Conservation (phyloP, 2,888 invertebrate genomes). For the Malthinus seriepunctatus region DNA sequence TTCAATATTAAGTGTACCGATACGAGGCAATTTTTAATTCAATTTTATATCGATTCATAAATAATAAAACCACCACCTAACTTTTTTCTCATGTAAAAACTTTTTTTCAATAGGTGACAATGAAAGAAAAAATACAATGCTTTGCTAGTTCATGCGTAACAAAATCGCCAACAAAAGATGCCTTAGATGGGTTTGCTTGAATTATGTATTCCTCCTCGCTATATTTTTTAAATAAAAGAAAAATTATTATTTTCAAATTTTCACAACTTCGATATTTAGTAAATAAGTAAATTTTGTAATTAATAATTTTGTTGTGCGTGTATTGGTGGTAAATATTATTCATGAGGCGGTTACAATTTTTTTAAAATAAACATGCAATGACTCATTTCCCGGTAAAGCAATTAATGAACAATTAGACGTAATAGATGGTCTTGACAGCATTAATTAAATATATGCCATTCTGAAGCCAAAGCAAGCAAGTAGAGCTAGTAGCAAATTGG, state of each 20-base stretch:
- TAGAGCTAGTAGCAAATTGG: slow-evolving; percentile 17
- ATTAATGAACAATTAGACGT: slow-evolving; percentile 21
- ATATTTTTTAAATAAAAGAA: no score
- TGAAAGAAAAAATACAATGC: slow-evolving; percentile 6
- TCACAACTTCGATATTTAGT: no score
- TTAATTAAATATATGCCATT: slow-evolving; percentile 25
- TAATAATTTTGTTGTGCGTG: no score
- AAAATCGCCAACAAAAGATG: slow-evolving; percentile 7
- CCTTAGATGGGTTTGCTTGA: background rate
- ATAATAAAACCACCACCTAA: no score
- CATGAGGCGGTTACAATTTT: background rate
- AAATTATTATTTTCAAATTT: no score
- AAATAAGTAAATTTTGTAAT: no score
- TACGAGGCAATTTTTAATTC: no score
- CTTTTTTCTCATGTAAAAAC: no score
- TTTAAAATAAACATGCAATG: background rate
- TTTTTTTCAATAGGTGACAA: slow-evolving; percentile 10
- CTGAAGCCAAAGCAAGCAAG: slow-evolving; percentile 16
- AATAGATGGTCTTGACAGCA: slow-evolving; percentile 22
- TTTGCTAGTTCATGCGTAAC: slow-evolving; percentile 9
- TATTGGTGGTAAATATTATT: no score
- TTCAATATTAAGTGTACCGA: no score
- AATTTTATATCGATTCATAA: no score
- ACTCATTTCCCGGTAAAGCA: slow-evolving; percentile 4
- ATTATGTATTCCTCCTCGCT: no score